Percentiles rank a stretch among this genome's conserved stretches.
These are phyloP conservation scores for Lissonota sp. DNA, from an alignment of 2,888 invertebrate genomes.

Conservation along the genomic window DNA sequence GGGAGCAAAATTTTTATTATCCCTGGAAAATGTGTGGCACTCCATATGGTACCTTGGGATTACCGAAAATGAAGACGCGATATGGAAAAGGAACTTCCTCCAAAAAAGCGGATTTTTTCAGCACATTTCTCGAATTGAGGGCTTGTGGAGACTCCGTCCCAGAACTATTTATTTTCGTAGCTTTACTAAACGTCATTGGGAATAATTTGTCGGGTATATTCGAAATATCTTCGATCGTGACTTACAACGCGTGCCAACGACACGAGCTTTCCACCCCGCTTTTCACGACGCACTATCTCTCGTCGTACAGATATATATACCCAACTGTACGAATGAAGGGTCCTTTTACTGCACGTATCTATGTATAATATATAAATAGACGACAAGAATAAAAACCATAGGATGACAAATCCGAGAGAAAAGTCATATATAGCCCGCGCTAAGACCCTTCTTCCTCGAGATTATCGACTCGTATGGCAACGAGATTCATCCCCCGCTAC, in stretches of 20 bases:
- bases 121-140: too few species aligned
- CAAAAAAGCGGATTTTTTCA: too few species aligned
- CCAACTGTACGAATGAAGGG: background rate
- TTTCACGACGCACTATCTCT: background rate
- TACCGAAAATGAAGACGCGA: too few species aligned
- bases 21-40: too few species aligned
- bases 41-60: too few species aligned
- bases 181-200: background rate
- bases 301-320: background rate
- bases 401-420: conserved; percentile 69
- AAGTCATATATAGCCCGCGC: conserved; percentile 66
- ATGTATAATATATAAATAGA: conserved; percentile 25
- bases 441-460: conserved; percentile 74
- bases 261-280: background rate
- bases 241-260: background rate
- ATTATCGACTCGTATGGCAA: conserved; percentile 71
- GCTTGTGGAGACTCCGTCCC: too few species aligned
- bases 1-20: too few species aligned
- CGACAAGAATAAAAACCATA: conserved; percentile 62
- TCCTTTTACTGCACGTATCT: conserved; percentile 44
- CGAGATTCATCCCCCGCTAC: conserved; percentile 52
- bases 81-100: too few species aligned
- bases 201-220: too few species aligned
- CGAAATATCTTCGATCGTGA: background rate
- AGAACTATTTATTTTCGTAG: background rate